phyloP scores from a whole-genome alignment of 92 coral and sea anemone genomes.

The Chrysogorgia sp. region DNA sequence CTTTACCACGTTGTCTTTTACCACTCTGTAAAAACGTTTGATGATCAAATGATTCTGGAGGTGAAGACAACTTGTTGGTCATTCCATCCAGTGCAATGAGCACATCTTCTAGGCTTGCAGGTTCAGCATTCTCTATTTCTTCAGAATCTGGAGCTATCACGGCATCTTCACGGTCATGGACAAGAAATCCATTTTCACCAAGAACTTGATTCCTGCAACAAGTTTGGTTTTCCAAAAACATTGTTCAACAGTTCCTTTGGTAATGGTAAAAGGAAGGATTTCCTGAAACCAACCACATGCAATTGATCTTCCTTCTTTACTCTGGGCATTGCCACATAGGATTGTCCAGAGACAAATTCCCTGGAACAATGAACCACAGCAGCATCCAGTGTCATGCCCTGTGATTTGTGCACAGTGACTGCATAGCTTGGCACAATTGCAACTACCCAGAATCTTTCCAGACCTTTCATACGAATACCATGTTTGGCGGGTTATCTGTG shows the following conservation, averaged over 20 bases:
- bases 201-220: too few species aligned
- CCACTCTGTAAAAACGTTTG: not conserved
- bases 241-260: not conserved
- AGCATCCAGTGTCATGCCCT: conserved; percentile 2
- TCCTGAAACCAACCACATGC: not conserved
- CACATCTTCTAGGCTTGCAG: conserved; percentile 20
- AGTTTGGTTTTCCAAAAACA: too few species aligned
- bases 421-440: conserved; percentile 34
- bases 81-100: conserved; percentile 10
- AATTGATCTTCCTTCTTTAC: conserved; percentile 3
- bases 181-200: too few species aligned
- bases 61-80: conserved; percentile 6
- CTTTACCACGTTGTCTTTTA: too few species aligned
- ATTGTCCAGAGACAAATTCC: conserved; percentile 11
- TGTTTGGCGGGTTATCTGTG: not conserved
- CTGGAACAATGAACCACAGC: conserved; percentile 20
- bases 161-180: too few species aligned
- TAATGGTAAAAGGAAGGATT: conserved; percentile 3
- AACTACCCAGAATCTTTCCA: conserved; percentile 35
- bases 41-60: conserved; percentile 19
- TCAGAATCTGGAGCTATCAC: too few species aligned
- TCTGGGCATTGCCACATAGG: conserved; percentile 20
- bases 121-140: conserved; percentile 30
- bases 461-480: conserved; percentile 32
- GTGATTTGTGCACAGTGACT: conserved; percentile 19